These are phyloP conservation scores for Drosophila parvula DNA, from an alignment of 1,140 invertebrate genomes.

Conservation along the genomic window DNA sequence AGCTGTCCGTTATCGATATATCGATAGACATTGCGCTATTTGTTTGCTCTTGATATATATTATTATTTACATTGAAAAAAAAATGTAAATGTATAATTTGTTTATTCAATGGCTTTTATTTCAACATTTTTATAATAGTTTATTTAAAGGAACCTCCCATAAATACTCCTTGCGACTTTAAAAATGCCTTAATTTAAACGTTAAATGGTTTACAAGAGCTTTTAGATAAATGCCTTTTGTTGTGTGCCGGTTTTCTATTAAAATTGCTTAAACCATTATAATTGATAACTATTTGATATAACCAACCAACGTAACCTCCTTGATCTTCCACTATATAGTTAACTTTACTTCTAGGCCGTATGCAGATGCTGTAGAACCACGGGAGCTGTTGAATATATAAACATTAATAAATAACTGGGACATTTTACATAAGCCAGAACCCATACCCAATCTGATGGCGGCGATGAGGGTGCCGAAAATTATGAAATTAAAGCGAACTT, in stretches of 20 bases:
- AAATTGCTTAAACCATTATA: slow-evolving; percentile 12
- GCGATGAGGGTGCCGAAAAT: slow-evolving; percentile 63
- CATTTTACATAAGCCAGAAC: slow-evolving; percentile 61
- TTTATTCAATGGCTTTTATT: slow-evolving; percentile 7
- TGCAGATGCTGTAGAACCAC: slow-evolving; percentile 64
- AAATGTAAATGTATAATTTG: not conserved
- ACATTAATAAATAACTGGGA: slow-evolving; percentile 2
- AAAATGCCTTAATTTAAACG: slow-evolving; percentile 12
- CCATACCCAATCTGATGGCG: slow-evolving; percentile 70
- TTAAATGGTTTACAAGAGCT: slow-evolving; percentile 26
- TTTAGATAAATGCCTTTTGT: slow-evolving; percentile 61
- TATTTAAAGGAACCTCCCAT: not conserved
- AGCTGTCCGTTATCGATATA: slow-evolving; percentile 4
- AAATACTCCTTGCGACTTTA: slow-evolving; percentile 2
- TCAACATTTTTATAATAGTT: not conserved
- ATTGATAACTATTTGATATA: slow-evolving; percentile 18
- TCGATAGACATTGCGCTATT: not conserved
- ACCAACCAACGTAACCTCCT: not conserved
- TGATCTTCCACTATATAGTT: slow-evolving; percentile 2
- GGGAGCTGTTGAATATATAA: slow-evolving; percentile 44
- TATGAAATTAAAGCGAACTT: slow-evolving; percentile 74
- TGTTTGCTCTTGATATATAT: no score
- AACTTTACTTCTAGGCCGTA: slow-evolving; percentile 37
- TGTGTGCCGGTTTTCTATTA: slow-evolving; percentile 16
- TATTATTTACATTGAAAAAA: not conserved